These are phyloP conservation scores for Periplaneta americana DNA, from an alignment of 1,140 invertebrate genomes.

Conservation along the genomic window DNA sequence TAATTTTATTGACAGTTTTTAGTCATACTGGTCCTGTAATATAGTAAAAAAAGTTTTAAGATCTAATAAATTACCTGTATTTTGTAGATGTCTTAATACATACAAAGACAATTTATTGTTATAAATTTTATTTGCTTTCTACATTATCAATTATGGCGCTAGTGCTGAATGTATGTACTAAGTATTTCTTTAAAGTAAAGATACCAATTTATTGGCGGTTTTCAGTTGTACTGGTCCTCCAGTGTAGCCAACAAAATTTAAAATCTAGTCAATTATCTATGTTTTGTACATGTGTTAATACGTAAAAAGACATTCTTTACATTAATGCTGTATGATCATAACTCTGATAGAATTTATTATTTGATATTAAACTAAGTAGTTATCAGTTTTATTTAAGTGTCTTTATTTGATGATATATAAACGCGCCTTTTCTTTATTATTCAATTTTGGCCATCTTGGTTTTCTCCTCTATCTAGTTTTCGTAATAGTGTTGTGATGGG, in stretches of 20 bases:
- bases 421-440: no score
- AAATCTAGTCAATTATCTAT: neutral
- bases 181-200: no score
- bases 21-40: no score
- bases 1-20: no score
- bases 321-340: neutral
- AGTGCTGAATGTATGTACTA: no score
- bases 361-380: neutral
- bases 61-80: no score
- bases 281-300: neutral
- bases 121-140: no score
- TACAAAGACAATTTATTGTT: no score
- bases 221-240: neutral
- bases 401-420: neutral
- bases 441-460: neutral
- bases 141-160: no score
- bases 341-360: neutral
- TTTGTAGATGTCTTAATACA: no score
- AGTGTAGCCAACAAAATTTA: neutral
- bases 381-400: neutral
- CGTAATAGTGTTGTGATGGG: neutral
- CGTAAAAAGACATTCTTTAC: neutral
- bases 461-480: neutral
- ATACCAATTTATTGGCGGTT: neutral
- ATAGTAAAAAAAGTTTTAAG: no score